Conservation (phyloP, 2,113 vertebrate species). For the Ptilonorhynchus violaceus region DNA sequence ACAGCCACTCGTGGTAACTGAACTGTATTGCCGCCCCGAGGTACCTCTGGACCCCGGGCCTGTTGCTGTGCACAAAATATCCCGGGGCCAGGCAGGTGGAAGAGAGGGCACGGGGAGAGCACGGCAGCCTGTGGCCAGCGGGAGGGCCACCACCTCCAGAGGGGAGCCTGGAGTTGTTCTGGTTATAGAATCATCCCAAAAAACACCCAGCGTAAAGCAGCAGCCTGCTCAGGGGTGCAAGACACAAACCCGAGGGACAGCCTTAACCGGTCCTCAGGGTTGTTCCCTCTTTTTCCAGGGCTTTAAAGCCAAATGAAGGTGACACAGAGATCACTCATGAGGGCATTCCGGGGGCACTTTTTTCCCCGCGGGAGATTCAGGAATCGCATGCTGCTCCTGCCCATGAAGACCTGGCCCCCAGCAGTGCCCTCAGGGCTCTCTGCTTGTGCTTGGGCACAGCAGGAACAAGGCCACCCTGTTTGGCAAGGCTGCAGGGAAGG, state of each 20-base stretch:
- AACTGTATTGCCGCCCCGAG: background rate
- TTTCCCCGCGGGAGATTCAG: background rate
- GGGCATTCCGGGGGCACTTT: background rate
- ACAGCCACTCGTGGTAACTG: background rate
- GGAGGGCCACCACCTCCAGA: background rate
- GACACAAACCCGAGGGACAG: background rate
- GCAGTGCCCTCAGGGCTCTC: rapidly evolving
- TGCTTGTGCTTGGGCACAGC: rapidly evolving
- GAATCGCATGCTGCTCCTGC: background rate
- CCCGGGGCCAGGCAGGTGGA: background rate
- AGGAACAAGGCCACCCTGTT: background rate
- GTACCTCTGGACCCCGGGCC: background rate
- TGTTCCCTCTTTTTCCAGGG: background rate
- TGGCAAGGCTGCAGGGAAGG: background rate
- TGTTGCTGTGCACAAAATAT: background rate
- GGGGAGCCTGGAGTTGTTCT: background rate
- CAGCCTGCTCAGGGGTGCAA: background rate
- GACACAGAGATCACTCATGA: rapidly evolving
- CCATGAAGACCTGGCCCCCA: background rate
- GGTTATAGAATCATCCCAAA: background rate
- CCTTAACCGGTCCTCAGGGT: background rate
- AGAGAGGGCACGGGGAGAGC: background rate
- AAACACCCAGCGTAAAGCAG: background rate
- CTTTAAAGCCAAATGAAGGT: background rate
- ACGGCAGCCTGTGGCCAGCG: background rate